Base-by-base conservation (phyloP, 2,113 vertebrate species). In the Enhydra lutris region DNA sequence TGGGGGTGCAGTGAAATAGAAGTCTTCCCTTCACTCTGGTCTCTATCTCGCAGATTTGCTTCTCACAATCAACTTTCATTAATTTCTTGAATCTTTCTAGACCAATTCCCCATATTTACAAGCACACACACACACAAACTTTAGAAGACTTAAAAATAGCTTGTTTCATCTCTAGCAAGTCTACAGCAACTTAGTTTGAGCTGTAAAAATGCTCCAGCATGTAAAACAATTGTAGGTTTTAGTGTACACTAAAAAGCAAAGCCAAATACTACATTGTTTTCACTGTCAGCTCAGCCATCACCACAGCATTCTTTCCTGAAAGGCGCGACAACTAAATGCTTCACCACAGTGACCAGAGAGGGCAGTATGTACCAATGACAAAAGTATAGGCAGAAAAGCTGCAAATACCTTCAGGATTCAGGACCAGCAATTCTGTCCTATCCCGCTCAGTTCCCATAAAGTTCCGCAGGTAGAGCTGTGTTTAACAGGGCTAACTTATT, bases 331-430 rank as follows among this genome's bases (percentile, higher is more conserved):
- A 31, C 17, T 4, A 8, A 83, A 21, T 11, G 52, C 65, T 34
- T 86, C 20, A 3, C 45, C 86, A 14, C 21, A 2, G 18, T 2
- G 79, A 67, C 98, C 98, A 89, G 24, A 98, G 98, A 84, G 97
- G 98, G 98, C 98, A 83, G 96, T 98, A 67, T 93, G 86, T 23
- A 73, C 93, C 97, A 14, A 79, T 52, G 1, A 74, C 20, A 94
- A 7, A 71, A 5, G 71, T 26, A 7, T 2, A 36, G 42, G 45
- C 63, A 52, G n/a, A 31, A 15, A 36, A 12, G 59, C 86, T 34
- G 89, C 76, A 42, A 89, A 88, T n/a, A 4, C 69, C 71, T 57
- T 73, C 63, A 76, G 47, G 17, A 36, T 11, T 57, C 34, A 20
- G 39, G 81, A 17, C 0, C 0, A 21, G 42, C 26, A 36, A 59